Percentiles rank a stretch among this genome's conserved stretches.
These are phyloP conservation scores for Formica exsecta DNA, from an alignment of 1,140 invertebrate species.

Conservation along the genomic window DNA sequence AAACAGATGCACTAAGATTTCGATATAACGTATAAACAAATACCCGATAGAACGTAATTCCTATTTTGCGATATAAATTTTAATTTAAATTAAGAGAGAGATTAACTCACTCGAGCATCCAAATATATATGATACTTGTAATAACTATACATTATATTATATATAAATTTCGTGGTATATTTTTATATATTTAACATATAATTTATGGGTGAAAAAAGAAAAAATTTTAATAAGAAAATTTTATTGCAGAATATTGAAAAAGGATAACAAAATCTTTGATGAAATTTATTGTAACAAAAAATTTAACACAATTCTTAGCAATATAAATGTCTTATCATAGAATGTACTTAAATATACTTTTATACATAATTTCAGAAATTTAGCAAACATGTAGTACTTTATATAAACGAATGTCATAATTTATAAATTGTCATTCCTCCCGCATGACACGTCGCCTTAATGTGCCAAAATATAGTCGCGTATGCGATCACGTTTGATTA, in stretches of 20 bases:
- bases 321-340: background rate
- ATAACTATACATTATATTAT: background rate
- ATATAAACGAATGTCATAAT: background rate
- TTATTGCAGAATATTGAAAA: background rate
- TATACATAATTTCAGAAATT: background rate
- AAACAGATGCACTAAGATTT: background rate
- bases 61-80: background rate
- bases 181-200: no score
- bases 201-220: background rate
- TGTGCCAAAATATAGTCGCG: background rate
- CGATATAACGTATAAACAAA: conserved; percentile 27
- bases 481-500: conserved; percentile 34
- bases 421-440: background rate
- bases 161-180: background rate
- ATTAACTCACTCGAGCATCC: background rate
- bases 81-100: background rate
- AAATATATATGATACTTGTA: background rate
- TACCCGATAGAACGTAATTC: background rate
- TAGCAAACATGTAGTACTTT: background rate
- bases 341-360: background rate
- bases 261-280: background rate
- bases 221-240: background rate
- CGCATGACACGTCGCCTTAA: conserved; percentile 23
- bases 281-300: conserved; percentile 24
- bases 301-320: background rate